A percentile compares a stretch with the other conserved stretches of the same genome.
Conservation (phyloP, 2,888 invertebrate species). For the Hedychridium roseum region DNA sequence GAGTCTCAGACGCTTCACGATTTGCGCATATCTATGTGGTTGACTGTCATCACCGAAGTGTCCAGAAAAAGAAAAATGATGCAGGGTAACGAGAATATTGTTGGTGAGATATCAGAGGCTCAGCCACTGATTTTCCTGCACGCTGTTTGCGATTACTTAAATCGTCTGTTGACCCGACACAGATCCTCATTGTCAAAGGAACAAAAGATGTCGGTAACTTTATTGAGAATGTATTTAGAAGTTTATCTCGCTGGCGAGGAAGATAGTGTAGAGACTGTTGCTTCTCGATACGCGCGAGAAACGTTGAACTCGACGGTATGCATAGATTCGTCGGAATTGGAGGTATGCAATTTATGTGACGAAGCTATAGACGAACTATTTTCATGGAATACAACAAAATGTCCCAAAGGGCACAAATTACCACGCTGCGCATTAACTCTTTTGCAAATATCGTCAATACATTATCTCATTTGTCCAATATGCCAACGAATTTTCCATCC, state of each 20-base stretch:
- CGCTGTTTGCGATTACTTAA: conserved; percentile 42
- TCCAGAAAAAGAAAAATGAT: conserved; percentile 41
- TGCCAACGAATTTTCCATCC: conserved; percentile 55
- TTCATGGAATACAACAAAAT: conserved; percentile 44
- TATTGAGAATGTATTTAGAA: conserved; percentile 51
- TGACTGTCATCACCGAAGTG: conserved; percentile 46
- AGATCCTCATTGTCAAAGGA: conserved; percentile 29
- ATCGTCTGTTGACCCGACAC: conserved; percentile 24
- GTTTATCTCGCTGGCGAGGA: conserved; percentile 50
- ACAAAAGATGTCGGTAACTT: conserved; percentile 37
- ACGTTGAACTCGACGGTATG: conserved; percentile 32
- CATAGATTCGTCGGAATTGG: conserved; percentile 29
- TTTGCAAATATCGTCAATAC: conserved; percentile 48
- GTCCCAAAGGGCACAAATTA: conserved; percentile 52
- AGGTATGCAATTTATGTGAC: conserved; percentile 50
- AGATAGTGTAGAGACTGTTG: conserved; percentile 26
- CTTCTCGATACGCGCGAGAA: conserved; percentile 26
- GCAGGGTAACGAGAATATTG: conserved; percentile 32
- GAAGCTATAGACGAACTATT: conserved; percentile 46
- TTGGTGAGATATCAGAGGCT: conserved; percentile 44
- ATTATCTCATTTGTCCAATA: conserved; percentile 48
- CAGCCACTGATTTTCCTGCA: conserved; percentile 51
- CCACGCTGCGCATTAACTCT: conserved; percentile 55
- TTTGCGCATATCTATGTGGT: conserved; percentile 51
- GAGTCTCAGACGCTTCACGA: conserved; percentile 41